Evolutionary conservation across 2,113 vertebrate genomes (phyloP).

Genomic region (Lasiurus cinereus): DNA sequence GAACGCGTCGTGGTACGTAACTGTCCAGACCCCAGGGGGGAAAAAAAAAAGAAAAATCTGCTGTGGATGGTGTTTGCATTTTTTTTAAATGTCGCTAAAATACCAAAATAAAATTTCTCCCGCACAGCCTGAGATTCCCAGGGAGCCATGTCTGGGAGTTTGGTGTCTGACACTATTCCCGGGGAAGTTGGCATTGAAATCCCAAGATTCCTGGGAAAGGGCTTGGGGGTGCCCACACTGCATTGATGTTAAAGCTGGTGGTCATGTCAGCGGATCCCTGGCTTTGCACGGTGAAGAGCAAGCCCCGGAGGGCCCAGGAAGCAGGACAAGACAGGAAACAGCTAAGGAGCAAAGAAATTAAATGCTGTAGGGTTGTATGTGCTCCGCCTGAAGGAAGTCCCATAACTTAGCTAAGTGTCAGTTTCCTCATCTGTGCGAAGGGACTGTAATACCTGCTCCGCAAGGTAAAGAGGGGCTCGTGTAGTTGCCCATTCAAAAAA

Average conservation of each 20-base stretch:
- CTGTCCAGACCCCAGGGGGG: conserved; percentile 5
- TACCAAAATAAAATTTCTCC: conserved; percentile 55
- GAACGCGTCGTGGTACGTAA: neutral
- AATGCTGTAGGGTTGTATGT: neutral
- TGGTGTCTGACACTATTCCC: neutral
- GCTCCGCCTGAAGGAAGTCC: neutral
- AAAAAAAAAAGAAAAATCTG: conserved; percentile 15
- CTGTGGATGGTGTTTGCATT: neutral
- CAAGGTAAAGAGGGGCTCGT: neutral
- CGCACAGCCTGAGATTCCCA: conserved; percentile 54
- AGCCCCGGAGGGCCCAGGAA: neutral
- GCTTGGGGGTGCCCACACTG: neutral
- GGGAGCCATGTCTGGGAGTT: conserved; percentile 57
- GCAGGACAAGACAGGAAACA: neutral
- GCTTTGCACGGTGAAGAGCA: conserved; percentile 8
- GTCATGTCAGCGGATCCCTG: neutral
- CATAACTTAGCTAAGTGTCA: neutral
- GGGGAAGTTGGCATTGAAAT: conserved; percentile 35
- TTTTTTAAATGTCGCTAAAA: conserved; percentile 18
- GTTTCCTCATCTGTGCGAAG: neutral
- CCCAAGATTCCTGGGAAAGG: neutral
- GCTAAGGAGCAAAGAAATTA: neutral
- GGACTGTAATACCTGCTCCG: neutral
- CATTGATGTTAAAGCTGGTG: neutral
- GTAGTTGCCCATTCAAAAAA: neutral